phyloP scores from a whole-genome alignment of 2,797 vertebrate species.

The Smutsia gigantea region DNA sequence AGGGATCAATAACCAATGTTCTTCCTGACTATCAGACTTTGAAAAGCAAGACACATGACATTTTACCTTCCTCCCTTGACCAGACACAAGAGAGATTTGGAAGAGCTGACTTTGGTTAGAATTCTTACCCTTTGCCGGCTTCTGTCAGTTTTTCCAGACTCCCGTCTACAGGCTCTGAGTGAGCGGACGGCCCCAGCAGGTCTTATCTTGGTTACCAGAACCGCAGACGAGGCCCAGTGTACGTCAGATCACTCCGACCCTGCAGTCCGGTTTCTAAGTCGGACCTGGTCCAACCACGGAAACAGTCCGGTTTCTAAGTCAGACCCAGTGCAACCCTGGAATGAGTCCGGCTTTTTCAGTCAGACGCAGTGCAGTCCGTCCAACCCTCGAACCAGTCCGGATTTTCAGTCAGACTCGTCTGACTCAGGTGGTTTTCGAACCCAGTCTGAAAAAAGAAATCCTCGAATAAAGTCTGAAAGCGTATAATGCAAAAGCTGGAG shows the following conservation, averaged over 20 bases:
- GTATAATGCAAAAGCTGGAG: neutral
- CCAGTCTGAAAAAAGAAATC: neutral
- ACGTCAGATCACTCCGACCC: neutral
- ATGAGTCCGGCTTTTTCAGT: accelerated
- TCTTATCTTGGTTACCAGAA: neutral
- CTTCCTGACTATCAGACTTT: neutral
- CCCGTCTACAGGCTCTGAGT: no score
- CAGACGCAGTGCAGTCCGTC: no score
- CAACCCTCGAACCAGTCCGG: accelerated
- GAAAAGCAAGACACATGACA: neutral
- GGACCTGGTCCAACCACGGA: neutral
- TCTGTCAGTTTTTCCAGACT: neutral
- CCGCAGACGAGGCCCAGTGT: neutral
- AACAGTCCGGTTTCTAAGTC: accelerated
- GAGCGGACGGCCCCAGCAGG: accelerated
- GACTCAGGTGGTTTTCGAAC: neutral
- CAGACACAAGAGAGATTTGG: neutral
- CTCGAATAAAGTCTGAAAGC: neutral
- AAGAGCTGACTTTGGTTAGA: neutral
- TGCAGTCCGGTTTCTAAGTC: accelerated
- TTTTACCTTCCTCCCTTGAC: neutral
- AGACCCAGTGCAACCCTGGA: neutral
- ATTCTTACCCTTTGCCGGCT: neutral
- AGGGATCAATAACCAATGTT: neutral
- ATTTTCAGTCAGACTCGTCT: no score